Evolutionary conservation across 2,888 invertebrate species (phyloP).

Genomic region (Horisme vitalbata): DNA sequence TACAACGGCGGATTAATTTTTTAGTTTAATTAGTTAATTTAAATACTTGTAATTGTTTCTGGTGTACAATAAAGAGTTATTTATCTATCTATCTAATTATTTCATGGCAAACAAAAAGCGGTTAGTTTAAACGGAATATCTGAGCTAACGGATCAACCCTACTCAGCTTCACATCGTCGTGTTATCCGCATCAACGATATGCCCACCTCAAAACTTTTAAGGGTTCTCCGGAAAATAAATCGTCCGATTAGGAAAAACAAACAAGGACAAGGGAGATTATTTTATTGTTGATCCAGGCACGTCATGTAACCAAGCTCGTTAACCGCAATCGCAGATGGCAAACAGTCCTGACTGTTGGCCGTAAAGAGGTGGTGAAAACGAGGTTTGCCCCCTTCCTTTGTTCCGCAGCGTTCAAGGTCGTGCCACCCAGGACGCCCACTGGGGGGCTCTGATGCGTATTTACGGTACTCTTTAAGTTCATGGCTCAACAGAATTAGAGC

Average conservation of each 20-base stretch:
- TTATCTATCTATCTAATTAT: no score
- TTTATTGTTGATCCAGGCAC: slow-evolving; percentile 32
- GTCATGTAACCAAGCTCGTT: slow-evolving; percentile 32
- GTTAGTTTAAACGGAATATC: no score
- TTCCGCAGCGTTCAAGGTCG: slow-evolving; percentile 56
- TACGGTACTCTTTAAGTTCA: slow-evolving; percentile 36
- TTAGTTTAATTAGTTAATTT: no score
- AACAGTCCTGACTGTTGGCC: slow-evolving; percentile 29
- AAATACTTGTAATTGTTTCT: no score
- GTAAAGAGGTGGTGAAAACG: slow-evolving; percentile 38
- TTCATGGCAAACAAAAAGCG: no score
- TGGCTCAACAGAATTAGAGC: slow-evolving; percentile 33
- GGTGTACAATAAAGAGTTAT: no score
- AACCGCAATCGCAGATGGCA: slow-evolving; percentile 33
- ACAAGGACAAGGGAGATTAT: slow-evolving; percentile 21
- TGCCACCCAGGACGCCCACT: slow-evolving; percentile 28
- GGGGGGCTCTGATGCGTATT: slow-evolving; percentile 37
- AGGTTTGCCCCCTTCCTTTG: slow-evolving; percentile 50
- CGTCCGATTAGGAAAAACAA: slow-evolving; percentile 15
- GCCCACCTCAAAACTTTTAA: slow-evolving; percentile 7
- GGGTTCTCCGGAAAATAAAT: slow-evolving; percentile 13
- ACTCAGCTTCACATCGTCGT: slow-evolving; percentile 1
- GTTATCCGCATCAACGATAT: slow-evolving; percentile 8
- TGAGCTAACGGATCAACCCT: background rate
- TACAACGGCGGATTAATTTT: no score